A percentile compares a stretch with the other conserved stretches of the same genome.
These are phyloP conservation scores for Julus scandinavius DNA, from an alignment of 2,888 invertebrate species.

Conservation along the genomic window DNA sequence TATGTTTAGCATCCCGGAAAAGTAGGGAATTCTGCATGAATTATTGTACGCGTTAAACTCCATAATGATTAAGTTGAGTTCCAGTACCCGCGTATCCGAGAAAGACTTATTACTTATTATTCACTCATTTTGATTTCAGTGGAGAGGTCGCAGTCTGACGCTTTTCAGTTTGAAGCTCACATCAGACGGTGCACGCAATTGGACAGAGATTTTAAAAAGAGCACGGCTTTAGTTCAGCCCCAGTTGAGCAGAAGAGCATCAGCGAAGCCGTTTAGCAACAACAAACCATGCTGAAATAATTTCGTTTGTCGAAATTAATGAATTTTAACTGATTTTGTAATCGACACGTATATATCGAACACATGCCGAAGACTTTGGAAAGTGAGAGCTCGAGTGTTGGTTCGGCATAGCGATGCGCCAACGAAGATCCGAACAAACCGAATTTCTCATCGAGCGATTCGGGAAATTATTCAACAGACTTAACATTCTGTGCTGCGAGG, in stretches of 20 bases:
- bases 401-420: too few relatives aligned
- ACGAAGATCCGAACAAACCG: slow-evolving; percentile 2
- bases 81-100: too few relatives aligned
- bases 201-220: slow-evolving; percentile 35
- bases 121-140: slow-evolving; percentile 41
- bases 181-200: slow-evolving; percentile 51
- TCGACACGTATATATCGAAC: not conserved
- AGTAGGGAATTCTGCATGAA: too few relatives aligned
- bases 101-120: not conserved
- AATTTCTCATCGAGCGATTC: not conserved
- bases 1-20: not conserved
- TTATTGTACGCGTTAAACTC: too few relatives aligned
- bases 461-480: not conserved
- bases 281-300: slow-evolving; percentile 47
- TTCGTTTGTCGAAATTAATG: not conserved
- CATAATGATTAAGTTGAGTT: too few relatives aligned
- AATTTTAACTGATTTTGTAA: not conserved
- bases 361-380: not conserved
- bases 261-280: slow-evolving; percentile 25
- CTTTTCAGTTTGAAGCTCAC: slow-evolving; percentile 55
- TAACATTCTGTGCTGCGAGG: not conserved
- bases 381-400: not conserved
- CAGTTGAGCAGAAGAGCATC: slow-evolving; percentile 36
- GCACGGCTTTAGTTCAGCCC: not conserved
- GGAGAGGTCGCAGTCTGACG: slow-evolving; percentile 54